Evolutionary conservation across 2,888 invertebrate species (phyloP).

Genomic region (Alviniconcha strummeri): DNA sequence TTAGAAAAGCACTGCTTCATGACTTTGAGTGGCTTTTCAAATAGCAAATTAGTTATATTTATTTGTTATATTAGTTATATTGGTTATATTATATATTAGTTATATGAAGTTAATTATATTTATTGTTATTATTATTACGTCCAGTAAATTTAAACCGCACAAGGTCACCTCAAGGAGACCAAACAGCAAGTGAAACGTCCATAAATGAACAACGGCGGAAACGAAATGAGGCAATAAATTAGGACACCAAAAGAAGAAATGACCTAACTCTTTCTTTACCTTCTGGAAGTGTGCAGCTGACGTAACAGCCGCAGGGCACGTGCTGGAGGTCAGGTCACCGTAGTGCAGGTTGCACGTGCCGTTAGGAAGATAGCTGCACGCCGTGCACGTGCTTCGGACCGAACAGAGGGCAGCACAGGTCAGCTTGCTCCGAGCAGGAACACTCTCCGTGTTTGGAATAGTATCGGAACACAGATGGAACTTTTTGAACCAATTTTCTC

Average conservation of each 20-base stretch:
- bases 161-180: too few species aligned
- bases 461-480: background rate
- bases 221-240: too few species aligned
- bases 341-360: conserved; percentile 12
- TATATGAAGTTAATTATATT: too few species aligned
- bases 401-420: background rate
- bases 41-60: too few species aligned
- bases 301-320: background rate
- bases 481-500: background rate
- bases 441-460: background rate
- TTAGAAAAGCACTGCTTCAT: too few species aligned
- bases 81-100: too few species aligned
- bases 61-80: too few species aligned
- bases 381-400: background rate
- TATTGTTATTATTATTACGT: too few species aligned
- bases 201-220: too few species aligned
- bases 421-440: background rate
- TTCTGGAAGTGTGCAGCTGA: background rate
- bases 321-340: background rate
- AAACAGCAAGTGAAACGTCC: too few species aligned
- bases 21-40: too few species aligned
- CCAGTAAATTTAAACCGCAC: too few species aligned
- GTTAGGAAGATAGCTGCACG: background rate
- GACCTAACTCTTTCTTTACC: background rate
- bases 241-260: background rate